Evolutionary conservation across 2,113 vertebrate species (phyloP), one percentile per base, ranked within the genome.

Genomic region (Dolichallabes microphthalmus): DNA sequence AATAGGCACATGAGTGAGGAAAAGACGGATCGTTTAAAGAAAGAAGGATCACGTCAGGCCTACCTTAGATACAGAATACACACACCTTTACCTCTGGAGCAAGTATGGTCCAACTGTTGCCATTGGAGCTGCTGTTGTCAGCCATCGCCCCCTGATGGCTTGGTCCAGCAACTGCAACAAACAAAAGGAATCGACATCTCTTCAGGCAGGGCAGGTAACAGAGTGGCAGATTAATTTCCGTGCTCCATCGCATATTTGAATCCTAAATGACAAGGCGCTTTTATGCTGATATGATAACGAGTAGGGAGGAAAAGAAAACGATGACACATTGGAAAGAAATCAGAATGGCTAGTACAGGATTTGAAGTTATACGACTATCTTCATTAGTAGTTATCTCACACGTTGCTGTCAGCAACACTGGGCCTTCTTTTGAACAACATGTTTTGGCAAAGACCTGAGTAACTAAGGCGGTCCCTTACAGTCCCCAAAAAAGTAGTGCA

Each of bases 21-120:
- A 75, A 75, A 2, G 69, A 2, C 19, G 17, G 32, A 71, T 20
- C 32, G 19, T 55, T 55, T 55, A 35, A 58, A 22, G 27, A 32
- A 78, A 22, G 3, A 0, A 53, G 22, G 22, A 14, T 39, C 12
- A n/a, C 39, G 30, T 19, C 17, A 58, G 19, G 30, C 27, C 30
- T 78, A 58, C 55, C 45, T 32, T 52, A 71, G 27, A 13, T 66
- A 1, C 11, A 82, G 30, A 85, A 83, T 5, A 86, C 45, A 86
- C 35, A 12, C 27, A 86, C 81, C 83, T 82, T 74, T 92, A 95
- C 93, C 90, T 93, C 93, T 76, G 94, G 88, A 83, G 93, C 86
- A 86, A 95, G 86, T 85, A 94, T 84, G 81, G 94, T 95, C 94
- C 95, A 95, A 90, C 88, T 95, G 93, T 92, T 94, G 92, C 91